Conservation (phyloP, 2,113 vertebrate genomes). For the Oceanites oceanicus region DNA sequence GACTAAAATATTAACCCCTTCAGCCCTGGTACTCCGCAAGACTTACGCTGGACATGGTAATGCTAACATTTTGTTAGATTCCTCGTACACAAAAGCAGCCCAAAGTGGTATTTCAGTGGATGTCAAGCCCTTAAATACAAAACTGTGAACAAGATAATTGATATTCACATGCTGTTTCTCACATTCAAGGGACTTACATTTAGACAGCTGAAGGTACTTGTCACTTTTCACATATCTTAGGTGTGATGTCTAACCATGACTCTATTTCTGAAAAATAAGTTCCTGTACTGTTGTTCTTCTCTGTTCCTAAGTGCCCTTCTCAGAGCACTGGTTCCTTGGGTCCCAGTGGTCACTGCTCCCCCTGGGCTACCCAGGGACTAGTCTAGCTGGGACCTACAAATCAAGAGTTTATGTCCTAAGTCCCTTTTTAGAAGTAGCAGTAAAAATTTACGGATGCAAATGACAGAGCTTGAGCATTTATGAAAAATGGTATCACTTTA, state of each 20-base stretch:
- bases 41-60: rapidly evolving
- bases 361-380: rapidly evolving
- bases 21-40: rapidly evolving
- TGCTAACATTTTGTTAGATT: not conserved
- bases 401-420: not conserved
- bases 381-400: not conserved
- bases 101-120: not conserved
- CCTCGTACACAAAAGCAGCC: not conserved
- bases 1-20: not conserved
- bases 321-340: not conserved
- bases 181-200: not conserved
- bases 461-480: not conserved
- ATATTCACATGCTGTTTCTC: not conserved
- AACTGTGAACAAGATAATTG: not conserved
- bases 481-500: not conserved
- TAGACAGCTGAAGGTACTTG: not conserved
- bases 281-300: not conserved
- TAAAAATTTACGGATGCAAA: not conserved
- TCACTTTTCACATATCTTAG: not conserved
- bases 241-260: not conserved
- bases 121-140: not conserved
- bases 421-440: not conserved
- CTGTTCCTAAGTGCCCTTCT: not conserved
- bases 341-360: not conserved
- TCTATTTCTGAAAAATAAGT: not conserved